Base-by-base conservation (phyloP, 1,140 invertebrate species). In the Octopus bimaculoides region DNA sequence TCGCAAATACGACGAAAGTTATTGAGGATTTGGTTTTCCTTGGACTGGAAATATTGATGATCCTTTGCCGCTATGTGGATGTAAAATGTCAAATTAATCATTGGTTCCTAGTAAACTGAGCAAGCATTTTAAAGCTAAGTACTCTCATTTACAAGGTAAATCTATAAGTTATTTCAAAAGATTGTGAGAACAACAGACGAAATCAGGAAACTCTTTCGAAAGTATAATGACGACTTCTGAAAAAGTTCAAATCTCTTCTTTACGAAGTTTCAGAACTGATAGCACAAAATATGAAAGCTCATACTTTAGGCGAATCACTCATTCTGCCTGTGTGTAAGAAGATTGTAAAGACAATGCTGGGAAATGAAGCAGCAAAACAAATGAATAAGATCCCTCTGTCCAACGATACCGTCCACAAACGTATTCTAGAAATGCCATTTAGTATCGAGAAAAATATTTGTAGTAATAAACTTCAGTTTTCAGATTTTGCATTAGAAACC, bases 231-330 rank as follows among this genome's bases (percentile, higher is more conserved):
- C 17, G 8, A 8, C 8, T 41, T 41, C 14, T 17, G 73, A 20
- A 8, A 20, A 41, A 41, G 73, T 20, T 74, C 73, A 20, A 41
- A 74, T n/a, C n/a, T 74, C 8, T 41, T 74, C 20, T 20, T 8
- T 8, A 20, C 41, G 9, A 74, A 74, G 20, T 74, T 74, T 17
- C 73, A 8, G 20, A 41, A 74, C 41, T 74, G 73, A 41, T 41
- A 10, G 73, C 7, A 41, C 73, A 74, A 41, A 74, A 74, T 20
- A 74, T 74, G 73, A 74, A 41, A 41, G 17, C 73, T 74, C 73
- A 74, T 74, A 74, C 73, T 74, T 20, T 41, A 20, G 73, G 17
- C 20, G 73, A 74, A 20, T 74, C 73, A 74, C 41, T 74, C 20
- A 41, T 74, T 74, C 20, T 8, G 7, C 73, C 20, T 17, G 73